Evolutionary conservation across 2,113 vertebrate species (phyloP), one percentile per base, ranked within the genome.

Genomic region (Phycodurus eques): DNA sequence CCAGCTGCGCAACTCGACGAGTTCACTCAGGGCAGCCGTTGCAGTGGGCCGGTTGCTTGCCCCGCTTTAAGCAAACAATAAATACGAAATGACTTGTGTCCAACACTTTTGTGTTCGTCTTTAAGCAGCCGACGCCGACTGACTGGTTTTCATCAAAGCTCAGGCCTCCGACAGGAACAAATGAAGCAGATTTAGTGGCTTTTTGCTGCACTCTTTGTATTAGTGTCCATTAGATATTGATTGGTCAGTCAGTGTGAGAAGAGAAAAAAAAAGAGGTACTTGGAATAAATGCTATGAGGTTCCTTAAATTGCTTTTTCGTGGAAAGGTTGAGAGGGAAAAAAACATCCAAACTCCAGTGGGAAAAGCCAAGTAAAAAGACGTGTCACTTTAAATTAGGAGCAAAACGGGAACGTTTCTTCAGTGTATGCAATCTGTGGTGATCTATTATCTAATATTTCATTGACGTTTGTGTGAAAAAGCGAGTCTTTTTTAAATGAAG

Each of bases 171-270:
- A 75, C 75, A 67, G 72, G 65, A 67, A 20, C 17, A 19, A 73
- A 19, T 79, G 51, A 80, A 87, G 82, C 79, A 31, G 47, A 70
- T 75, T 79, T 85, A 65, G 20, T 7, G 63, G 77, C 70, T 88
- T 84, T 86, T 82, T 67, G 74, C 70, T 71, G 69, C 76, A 81
- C 64, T 56, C 63, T 47, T 65, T 89, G 71, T 66, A 75, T 86
- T 77, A 81, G 76, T 71, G 68, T 76, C 73, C 70, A 85, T 89
- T 87, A 84, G 67, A 67, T 70, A 74, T 70, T 79, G 75, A 85
- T 83, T 83, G 73, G 59, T 61, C 31, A 47, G 47, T 70, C 59
- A 47, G 47, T 70, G 72, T 67, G 51, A 78, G 59, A 68, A 4
- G 47, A 79, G 67, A 43, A 80, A 83, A 80, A 80, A 66, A 49